Evolutionary conservation across 2,113 vertebrate genomes (phyloP).

Genomic region (mouse (Mus musculus)): GRCm39 chr2:63730001-63730500

Average conservation of each 20-base stretch:
- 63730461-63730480: neutral
- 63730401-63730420: neutral
- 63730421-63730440: neutral
- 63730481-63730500: neutral
- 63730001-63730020: neutral
- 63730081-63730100: neutral
- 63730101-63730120: neutral
- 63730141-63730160: neutral
- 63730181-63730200: neutral
- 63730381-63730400: neutral
- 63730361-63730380: neutral
- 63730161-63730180: neutral
- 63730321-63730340: neutral
- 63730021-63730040: neutral
- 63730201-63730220: neutral
- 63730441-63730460: no score
- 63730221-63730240: neutral
- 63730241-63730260: neutral
- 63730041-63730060: neutral
- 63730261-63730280: neutral
- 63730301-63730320: neutral
- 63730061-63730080: neutral
- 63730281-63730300: neutral
- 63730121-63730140: neutral
- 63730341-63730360: neutral